Evolutionary conservation across 2,797 vertebrate genomes (phyloP).

Genomic region (Decapterus maruadsi): DNA sequence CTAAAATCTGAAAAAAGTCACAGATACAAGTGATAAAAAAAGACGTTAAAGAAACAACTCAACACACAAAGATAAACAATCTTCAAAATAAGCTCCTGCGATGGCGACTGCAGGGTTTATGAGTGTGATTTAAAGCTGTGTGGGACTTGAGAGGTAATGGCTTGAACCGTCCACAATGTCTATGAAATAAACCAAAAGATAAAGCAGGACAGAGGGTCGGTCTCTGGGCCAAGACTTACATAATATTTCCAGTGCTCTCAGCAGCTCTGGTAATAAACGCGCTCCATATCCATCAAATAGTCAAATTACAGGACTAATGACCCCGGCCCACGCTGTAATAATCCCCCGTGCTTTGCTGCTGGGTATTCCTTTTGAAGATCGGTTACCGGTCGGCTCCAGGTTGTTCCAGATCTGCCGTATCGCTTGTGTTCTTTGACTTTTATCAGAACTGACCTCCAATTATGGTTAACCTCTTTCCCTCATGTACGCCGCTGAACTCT

Average conservation of each 20-base stretch:
- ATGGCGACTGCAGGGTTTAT: neutral
- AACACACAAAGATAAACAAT: neutral
- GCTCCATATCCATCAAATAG: constrained; percentile 64
- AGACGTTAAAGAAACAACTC: neutral
- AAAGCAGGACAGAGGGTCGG: neutral
- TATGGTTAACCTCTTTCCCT: constrained; percentile 42
- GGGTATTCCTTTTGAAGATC: constrained; percentile 63
- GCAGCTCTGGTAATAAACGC: constrained; percentile 42
- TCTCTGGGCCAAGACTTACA: constrained; percentile 20
- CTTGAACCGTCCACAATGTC: constrained; percentile 26
- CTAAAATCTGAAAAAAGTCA: neutral
- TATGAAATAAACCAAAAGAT: constrained; percentile 35
- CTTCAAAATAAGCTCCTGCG: neutral
- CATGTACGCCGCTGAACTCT: constrained; percentile 17
- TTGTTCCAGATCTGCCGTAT: constrained; percentile 53
- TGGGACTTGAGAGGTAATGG: constrained; percentile 21
- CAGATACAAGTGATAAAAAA: neutral
- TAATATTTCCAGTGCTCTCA: constrained; percentile 44
- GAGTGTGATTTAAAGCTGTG: constrained; percentile 26
- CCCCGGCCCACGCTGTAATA: constrained; percentile 40
- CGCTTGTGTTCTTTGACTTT: constrained; percentile 52
- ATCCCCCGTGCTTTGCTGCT: constrained; percentile 53
- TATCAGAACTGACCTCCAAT: constrained; percentile 53
- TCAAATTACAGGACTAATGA: constrained; percentile 68
- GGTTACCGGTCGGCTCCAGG: constrained; percentile 52